Evolutionary conservation across 2,888 invertebrate species (phyloP), one percentile per base, ranked within the genome.

Genomic region (Epiperipatus broadwayi): DNA sequence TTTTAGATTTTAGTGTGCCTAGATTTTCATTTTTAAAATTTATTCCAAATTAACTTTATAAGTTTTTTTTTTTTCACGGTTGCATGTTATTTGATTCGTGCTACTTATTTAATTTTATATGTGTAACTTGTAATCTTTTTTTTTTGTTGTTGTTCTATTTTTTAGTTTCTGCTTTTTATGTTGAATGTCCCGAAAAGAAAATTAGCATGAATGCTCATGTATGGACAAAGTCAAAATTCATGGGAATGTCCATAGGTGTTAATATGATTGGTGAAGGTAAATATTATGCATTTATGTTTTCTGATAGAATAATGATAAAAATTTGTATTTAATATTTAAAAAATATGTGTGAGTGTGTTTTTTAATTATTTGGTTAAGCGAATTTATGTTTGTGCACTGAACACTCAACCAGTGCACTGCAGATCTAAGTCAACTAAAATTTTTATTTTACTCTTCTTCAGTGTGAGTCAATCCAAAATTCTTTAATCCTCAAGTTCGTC

Each of bases 191-290:
- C 3, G 53, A 58, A 35, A 59, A 58, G 45, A 52, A 57, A 40
- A 52, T 65, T 21, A 56, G 51, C 45, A 50, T 65, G 50, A 61
- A 60, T 49, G 63, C 59, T 8, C 60, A 59, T 18, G 56, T 65
- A 35, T 61, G 58, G 52, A 63, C 63, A 21, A 62, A 62, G 47
- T 62, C 63, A n/a, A 61, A 61, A 47, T 65, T 64, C 50, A 58
- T 62, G 57, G 64, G 64, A 12, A 64, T 63, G 59, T 63, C 63
- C 21, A 58, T 65, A 43, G 61, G 62, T 21, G 61, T 63, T 4
- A 55, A 55, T 22, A 53, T 66, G 53, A 52, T 61, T 29, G 65
- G 64, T 14, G 62, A 63, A 40, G 47, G 47, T 44, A 39, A 34
- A 27, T 20, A n/a, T 32, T 21, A 35, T 15, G 5, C 16, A 14